These are phyloP conservation scores for Amblyjoppa proteus DNA, from an alignment of 2,888 invertebrate genomes.

Conservation along the genomic window DNA sequence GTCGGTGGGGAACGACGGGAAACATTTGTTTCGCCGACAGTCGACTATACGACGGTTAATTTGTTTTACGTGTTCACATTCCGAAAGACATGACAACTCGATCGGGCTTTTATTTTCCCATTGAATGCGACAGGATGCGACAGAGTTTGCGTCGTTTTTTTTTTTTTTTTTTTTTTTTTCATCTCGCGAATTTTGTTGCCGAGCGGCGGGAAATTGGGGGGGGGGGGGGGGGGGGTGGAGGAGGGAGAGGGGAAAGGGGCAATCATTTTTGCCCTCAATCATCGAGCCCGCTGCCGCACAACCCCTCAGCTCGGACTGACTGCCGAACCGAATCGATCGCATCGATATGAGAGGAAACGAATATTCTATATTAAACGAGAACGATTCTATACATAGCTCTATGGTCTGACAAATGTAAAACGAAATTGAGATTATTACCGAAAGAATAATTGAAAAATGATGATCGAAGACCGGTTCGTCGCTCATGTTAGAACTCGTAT, in stretches of 20 bases:
- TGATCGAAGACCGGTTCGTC: too few species aligned
- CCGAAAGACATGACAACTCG: conserved; percentile 15
- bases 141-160: background rate
- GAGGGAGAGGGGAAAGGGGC: conserved; percentile 32
- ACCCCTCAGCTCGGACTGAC: conserved; percentile 11
- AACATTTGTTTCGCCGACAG: background rate
- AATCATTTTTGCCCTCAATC: conserved; percentile 66
- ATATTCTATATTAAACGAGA: conserved; percentile 6
- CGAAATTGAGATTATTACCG: conserved; percentile 15
- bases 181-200: conserved; percentile 46
- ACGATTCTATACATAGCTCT: background rate
- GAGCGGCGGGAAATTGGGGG: conserved; percentile 63
- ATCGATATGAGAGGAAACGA: conserved; percentile 31
- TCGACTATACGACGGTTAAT: background rate
- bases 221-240: conserved; percentile 43
- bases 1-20: background rate
- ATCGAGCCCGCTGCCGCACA: conserved; percentile 44
- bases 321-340: conserved; percentile 53
- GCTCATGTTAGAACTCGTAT: too few species aligned
- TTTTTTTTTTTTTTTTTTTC: background rate
- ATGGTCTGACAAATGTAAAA: background rate
- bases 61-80: conserved; percentile 18
- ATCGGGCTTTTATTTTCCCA: conserved; percentile 43
- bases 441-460: conserved; percentile 7
- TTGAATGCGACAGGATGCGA: background rate